A percentile compares a stretch with the other conserved stretches of the same genome.
Conservation (phyloP, 2,113 vertebrate genomes). For the Thymallus thymallus region DNA sequence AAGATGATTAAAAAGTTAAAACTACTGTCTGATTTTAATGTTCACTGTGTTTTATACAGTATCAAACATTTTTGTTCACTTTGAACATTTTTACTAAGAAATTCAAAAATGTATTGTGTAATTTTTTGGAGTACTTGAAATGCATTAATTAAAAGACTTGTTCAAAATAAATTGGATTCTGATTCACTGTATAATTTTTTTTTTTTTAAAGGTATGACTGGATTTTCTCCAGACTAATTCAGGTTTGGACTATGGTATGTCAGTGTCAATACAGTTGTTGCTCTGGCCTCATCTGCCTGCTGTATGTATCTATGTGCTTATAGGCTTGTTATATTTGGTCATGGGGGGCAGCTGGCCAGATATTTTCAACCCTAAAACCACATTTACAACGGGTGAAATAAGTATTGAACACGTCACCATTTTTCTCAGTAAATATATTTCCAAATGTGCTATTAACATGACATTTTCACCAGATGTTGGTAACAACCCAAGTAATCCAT, state of each 20-base stretch:
- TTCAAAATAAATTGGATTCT: conserved; percentile 79
- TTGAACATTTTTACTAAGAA: conserved; percentile 99
- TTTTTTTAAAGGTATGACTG: neutral
- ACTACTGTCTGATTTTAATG: conserved; percentile 98
- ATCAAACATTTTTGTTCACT: conserved; percentile 90
- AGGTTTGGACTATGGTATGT: no score
- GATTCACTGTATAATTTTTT: conserved; percentile 50
- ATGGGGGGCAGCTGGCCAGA: no score
- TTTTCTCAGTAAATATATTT: no score
- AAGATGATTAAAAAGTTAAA: conserved; percentile 84
- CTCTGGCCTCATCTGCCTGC: neutral
- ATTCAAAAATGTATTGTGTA: conserved; percentile 96
- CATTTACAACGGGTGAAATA: no score
- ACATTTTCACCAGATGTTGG: no score
- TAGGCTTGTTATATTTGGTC: no score
- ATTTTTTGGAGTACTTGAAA: conserved; percentile 98
- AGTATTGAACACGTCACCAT: no score
- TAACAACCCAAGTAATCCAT: no score
- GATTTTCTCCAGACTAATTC: no score
- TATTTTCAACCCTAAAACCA: no score
- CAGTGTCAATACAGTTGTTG: neutral
- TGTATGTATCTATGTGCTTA: neutral
- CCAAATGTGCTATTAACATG: no score
- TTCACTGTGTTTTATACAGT: conserved; percentile 99
- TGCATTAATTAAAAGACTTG: conserved; percentile 99